A percentile compares a stretch with the other conserved stretches of the same genome.
Conservation (phyloP, 2,797 vertebrate genomes). For the Xenentodon cancila region DNA sequence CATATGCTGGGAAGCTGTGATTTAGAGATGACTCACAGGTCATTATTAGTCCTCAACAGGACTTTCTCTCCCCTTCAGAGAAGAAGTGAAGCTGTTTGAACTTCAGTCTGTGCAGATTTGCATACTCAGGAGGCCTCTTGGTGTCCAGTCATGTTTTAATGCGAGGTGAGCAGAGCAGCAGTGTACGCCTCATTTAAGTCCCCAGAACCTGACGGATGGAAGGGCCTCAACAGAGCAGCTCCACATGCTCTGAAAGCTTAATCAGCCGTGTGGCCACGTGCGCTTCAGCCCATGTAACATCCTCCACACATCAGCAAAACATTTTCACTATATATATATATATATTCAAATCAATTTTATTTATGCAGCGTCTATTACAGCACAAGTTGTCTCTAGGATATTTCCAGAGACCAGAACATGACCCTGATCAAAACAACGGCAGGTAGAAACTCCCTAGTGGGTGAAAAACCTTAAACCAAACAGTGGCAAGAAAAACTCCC, state of each 20-base stretch:
- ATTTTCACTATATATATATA: too few species aligned
- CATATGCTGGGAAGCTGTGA: not conserved
- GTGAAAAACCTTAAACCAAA: too few species aligned
- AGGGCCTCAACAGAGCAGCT: constrained; percentile 27
- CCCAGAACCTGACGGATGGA: constrained; percentile 52
- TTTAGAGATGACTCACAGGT: constrained; percentile 7
- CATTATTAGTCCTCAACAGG: not conserved
- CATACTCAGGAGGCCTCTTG: constrained; percentile 36
- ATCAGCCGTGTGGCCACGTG: constrained; percentile 39
- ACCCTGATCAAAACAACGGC: too few species aligned
- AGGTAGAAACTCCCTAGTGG: too few species aligned
- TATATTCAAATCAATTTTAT: too few species aligned
- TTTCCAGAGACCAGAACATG: too few species aligned
- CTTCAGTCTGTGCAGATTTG: not conserved
- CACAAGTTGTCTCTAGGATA: too few species aligned
- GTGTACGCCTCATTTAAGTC: constrained; percentile 45
- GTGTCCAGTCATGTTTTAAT: constrained; percentile 46
- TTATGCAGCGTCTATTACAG: too few species aligned
- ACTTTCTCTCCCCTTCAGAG: not conserved
- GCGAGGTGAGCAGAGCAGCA: constrained; percentile 30
- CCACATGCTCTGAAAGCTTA: constrained; percentile 35
- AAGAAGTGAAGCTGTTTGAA: not conserved
- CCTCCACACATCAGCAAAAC: not conserved
- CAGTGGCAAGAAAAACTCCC: too few species aligned
- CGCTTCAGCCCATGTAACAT: constrained; percentile 27